Evolutionary conservation across 2,888 invertebrate species (phyloP), one percentile per base, ranked within the genome.

Genomic region (Perizoma affinitatum): DNA sequence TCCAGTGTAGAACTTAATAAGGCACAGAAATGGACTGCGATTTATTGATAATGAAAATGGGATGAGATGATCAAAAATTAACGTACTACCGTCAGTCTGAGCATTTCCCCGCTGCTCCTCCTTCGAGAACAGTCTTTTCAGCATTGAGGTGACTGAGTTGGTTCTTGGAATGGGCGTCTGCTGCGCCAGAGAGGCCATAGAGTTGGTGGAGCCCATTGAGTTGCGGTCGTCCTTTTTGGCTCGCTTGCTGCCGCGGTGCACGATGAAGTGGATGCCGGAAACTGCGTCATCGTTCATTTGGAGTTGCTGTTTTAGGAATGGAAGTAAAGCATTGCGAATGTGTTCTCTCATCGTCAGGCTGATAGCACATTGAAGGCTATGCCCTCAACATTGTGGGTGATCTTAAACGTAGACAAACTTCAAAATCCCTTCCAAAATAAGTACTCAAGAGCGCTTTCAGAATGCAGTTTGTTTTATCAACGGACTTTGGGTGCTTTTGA

Each of bases 91-190:
- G 58, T 94, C 93, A 0, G 93, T 92, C 73, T 93, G 93, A 22
- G 72, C 56, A 3, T 76, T 67, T 5, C 77, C 76, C 41, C 92
- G 92, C 58, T 86, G 87, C 47, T 96, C 96, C 65, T 96, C 97
- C 63, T 96, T 94, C 50, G 95, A 96, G 75, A 97, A 96, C 54
- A 97, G 89, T 66, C 96, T 93, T 78, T 96, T 96, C 6, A 97
- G 84, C 75, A 96, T 95, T 8, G 95, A 96, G 0, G 96, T 96
- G 41, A 96, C 96, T 0, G 97, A 96, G 73, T 95, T 95, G 0
- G 95, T 95, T 51, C 96, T 92, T 0, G 95, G 94, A 73, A 97
- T 88, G 0, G 65, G 96, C 89, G 69, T 96, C 94, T 66, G 96
- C 94, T 85, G 95, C 86, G 56, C 67, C 35, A 66, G 94, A 84